Base-by-base conservation (phyloP, 2,113 vertebrate genomes). In the Corythornis madagascariensis region DNA sequence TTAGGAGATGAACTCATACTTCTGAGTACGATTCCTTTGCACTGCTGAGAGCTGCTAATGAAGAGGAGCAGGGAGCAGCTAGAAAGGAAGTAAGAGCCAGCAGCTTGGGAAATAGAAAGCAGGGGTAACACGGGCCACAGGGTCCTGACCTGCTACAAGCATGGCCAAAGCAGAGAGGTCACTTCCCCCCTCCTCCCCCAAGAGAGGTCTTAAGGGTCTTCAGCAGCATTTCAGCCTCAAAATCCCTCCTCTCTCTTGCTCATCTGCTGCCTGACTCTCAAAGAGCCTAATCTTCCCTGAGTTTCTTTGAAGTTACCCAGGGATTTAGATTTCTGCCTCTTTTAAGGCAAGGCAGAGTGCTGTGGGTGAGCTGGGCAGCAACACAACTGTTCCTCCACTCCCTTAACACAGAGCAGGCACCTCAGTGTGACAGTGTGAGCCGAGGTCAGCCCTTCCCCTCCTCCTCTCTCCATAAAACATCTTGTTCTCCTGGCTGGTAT, bases 1-100 rank as follows among this genome's bases (percentile, higher is more conserved):
- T 96, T 96, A 16, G 47, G 83, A 90, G 95, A 96, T 97, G 96
- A 97, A 96, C 95, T 97, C 96, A 96, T 95, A 21, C 77, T 92
- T 95, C 88, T 88, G 89, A 92, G 74, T 77, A 70, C 1, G 9
- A 78, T 48, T 69, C 89, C 73, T 83, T 65, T 88, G 91, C 83
- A 4, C 95, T 91, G 92, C 57, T 38, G 88, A 89, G 89, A 93
- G 90, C 86, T 83, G 94, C 86, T 94, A 92, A 93, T 91, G 94
- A 93, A 94, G 94, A 89, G 89, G 84, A 93, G 75, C 87, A 80
- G 92, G 40, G 94, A 89, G 25, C 77, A 91, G 65, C 42, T 45
- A 80, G 59, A 59, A 79, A 52, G 89, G 59, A 70, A 89, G 38
- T 1, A 29, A 45, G 74, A 81, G 59, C 78, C 74, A 73, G 59